These are phyloP conservation scores for Bubo bubo DNA, from an alignment of 2,113 vertebrate species.

Conservation along the genomic window DNA sequence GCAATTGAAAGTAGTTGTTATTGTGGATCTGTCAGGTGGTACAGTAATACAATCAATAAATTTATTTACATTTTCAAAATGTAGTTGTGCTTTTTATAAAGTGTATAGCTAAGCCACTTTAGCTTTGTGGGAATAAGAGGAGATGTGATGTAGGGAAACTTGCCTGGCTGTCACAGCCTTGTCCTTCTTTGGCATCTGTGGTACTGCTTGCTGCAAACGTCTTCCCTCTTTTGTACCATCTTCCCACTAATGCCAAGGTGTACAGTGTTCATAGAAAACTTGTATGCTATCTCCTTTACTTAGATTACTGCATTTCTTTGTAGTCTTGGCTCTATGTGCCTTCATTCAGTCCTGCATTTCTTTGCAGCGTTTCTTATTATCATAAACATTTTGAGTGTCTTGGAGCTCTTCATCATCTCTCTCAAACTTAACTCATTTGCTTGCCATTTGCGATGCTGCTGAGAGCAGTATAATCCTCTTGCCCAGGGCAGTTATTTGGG, in stretches of 20 bases:
- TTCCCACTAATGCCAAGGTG: background rate
- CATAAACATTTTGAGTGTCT: background rate
- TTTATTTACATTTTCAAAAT: background rate
- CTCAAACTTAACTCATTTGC: background rate
- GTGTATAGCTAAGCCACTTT: fast-evolving
- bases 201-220: background rate
- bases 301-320: background rate
- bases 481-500: background rate
- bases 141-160: fast-evolving
- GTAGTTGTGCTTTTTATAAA: background rate
- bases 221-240: background rate
- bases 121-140: background rate
- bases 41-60: background rate
- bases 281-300: background rate
- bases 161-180: background rate
- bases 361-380: background rate
- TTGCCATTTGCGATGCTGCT: background rate
- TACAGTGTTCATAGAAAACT: fast-evolving
- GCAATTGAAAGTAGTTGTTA: background rate
- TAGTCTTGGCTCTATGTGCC: fast-evolving
- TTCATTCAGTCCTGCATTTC: background rate
- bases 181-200: fast-evolving
- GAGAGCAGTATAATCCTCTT: background rate
- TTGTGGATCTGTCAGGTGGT: background rate
- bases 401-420: background rate